phyloP scores from a whole-genome alignment of 2,113 vertebrate genomes.

The Syngnathus scovelli region DNA sequence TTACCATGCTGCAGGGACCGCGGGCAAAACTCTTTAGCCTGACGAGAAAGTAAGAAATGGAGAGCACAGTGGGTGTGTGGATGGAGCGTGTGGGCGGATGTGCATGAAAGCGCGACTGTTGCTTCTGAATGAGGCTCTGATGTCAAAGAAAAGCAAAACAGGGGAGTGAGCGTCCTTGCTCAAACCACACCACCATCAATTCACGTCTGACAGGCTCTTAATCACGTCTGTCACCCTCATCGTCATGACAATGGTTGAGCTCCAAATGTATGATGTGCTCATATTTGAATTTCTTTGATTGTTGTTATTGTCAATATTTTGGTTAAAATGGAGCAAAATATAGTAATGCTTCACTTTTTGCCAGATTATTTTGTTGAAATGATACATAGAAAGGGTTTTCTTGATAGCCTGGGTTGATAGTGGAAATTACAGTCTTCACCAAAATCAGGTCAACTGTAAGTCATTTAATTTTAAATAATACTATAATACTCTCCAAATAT shows the following conservation, averaged over 20 bases:
- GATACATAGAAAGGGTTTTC: no score
- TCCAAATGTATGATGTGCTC: background rate
- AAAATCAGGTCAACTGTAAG: no score
- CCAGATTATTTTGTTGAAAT: no score
- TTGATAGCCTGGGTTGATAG: no score
- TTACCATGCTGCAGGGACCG: slow-evolving; percentile 47
- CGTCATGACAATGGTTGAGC: slow-evolving; percentile 27
- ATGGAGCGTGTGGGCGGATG: slow-evolving; percentile 19
- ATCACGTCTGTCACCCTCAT: slow-evolving; percentile 33
- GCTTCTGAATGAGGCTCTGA: slow-evolving; percentile 53
- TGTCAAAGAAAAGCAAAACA: slow-evolving; percentile 58
- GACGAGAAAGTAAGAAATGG: slow-evolving; percentile 36
- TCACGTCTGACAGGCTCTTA: slow-evolving; percentile 57
- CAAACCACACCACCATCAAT: slow-evolving; percentile 52
- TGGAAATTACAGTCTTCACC: no score
- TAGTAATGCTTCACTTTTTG: no score
- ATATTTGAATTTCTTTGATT: background rate
- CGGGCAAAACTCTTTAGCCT: slow-evolving; percentile 51
- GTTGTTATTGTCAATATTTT: background rate
- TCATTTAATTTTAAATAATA: no score
- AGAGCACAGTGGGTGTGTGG: slow-evolving; percentile 15
- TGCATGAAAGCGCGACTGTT: slow-evolving; percentile 41
- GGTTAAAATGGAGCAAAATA: background rate
- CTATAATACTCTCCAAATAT: no score
- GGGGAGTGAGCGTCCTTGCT: slow-evolving; percentile 52